Base-by-base conservation (phyloP, 2,797 vertebrate genomes). In the Cirrhinus molitorella region DNA sequence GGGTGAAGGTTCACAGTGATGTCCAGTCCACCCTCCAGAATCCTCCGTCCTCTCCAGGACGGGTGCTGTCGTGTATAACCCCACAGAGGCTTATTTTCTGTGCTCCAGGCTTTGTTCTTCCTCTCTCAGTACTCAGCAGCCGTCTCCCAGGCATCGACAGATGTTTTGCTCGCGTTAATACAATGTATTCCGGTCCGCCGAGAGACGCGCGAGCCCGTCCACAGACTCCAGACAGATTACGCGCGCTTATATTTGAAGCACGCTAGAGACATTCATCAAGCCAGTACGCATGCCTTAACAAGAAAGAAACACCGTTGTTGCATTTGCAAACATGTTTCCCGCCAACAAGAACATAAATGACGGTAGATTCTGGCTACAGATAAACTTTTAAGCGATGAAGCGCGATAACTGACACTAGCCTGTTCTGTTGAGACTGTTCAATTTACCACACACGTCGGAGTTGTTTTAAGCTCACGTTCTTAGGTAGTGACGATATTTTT, bases 111-210 rank as follows among this genome's bases (percentile, higher is more conserved):
- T 71, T 59, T 70, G 81, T 25, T 78, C 23, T 59, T 70, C 53
- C 17, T 49, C 51, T 61, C 37, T 77, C 72, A 25, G 28, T 47
- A 19, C 78, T 49, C 73, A 77, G 63, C 25, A 57, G 65, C 34
- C 23, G 49, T 83, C 59, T 45, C 63, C 25, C 14, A 68, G 14
- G 23, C 81, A 83, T 77, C 65, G 51, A 59, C 81, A 83, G 81
- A 78, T 83, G 73, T 70, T 68, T 77, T 59, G 34, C 77, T 66
- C 59, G 57, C 59, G 72, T 83, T 68, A 83, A 83, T 76, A 53
- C 61, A 68, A 3, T 47, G 37, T 34, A 40, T 74, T 74, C 70
- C 75, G 63, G 75, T 28, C 17, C 31, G 80, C 14, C 16, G 72
- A 57, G 34, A 66, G 61, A 83, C 25, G 34, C 63, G 49, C 25